phyloP scores from a whole-genome alignment of 2,113 vertebrate genomes.

The Ammospiza caudacuta region DNA sequence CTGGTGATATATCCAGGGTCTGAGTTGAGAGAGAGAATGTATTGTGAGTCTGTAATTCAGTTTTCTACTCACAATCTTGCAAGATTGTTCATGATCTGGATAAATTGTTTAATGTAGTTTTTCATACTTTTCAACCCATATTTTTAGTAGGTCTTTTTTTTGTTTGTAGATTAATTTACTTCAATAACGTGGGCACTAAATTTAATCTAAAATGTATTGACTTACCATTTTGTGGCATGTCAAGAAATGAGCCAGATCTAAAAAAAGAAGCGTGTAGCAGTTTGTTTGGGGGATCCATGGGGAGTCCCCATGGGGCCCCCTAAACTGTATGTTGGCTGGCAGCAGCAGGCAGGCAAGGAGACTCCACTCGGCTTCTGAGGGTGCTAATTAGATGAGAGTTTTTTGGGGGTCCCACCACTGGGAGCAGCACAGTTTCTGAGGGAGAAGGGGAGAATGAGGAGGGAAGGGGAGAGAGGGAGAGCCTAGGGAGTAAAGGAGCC shows the following conservation, averaged over 20 bases:
- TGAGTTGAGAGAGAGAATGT: background rate
- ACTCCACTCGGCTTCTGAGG: too few species aligned
- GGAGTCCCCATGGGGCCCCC: too few species aligned
- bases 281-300: too few species aligned
- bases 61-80: background rate
- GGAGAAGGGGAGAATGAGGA: too few species aligned
- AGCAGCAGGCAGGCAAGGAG: too few species aligned
- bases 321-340: too few species aligned
- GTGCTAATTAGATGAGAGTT: too few species aligned
- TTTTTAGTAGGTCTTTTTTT: background rate
- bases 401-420: too few species aligned
- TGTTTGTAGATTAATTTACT: background rate
- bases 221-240: background rate
- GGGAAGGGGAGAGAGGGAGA: too few species aligned
- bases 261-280: background rate
- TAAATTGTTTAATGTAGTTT: background rate
- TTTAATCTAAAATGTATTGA: background rate
- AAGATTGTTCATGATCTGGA: background rate
- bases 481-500: too few species aligned
- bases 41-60: background rate
- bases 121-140: background rate
- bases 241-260: background rate
- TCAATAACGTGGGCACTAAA: background rate
- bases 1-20: background rate
- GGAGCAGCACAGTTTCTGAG: too few species aligned